Evolutionary conservation across 2,888 invertebrate species (phyloP), one percentile per base, ranked within the genome.

Genomic region (Brachyptera putata): DNA sequence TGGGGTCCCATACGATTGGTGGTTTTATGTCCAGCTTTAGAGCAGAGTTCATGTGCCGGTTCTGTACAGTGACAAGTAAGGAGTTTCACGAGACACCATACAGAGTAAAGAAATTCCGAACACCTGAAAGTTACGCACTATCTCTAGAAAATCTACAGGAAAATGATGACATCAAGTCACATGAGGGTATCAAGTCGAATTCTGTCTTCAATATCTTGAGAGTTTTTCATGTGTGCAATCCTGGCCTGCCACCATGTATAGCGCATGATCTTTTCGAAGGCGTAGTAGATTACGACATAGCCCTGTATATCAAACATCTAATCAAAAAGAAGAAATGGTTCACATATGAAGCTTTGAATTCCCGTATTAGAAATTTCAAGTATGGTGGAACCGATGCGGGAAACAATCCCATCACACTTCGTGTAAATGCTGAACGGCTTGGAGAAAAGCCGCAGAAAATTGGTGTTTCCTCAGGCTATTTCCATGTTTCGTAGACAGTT

Each of bases 201-300:
- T 70, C 69, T 18, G 36, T 56, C 61, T 65, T 70, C 26, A 70
- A 70, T 46, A 5, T 62, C 25, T 56, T 68, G n/a, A 46, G 62
- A 37, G 61, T 64, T 63, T 70, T 61, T 58, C 69, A 71, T 61
- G 68, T 69, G 43, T 65, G 63, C 56, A 60, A 57, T 39, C 64
- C 66, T 2, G 70, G 70, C 7, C 61, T 69, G 22, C 67, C 69
- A 24, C 69, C 70, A 13, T 70, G 69, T 56, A 49, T 70, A 16
- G 67, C 64, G 1, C 70, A 70, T 57, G 70, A 70, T 60, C 41
- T 70, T 5, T 68, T 66, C 22, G 67, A 69, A 62, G 69, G 69
- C 4, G 55, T 69, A 46, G 58, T 67, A 2, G 61, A 61, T 39
- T 66, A 63, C 53, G 69, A 69, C 56, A 48, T 70, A 18, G 63